Conservation (phyloP, 92 coral and sea anemone species). For the Heteractis magnifica region DNA sequence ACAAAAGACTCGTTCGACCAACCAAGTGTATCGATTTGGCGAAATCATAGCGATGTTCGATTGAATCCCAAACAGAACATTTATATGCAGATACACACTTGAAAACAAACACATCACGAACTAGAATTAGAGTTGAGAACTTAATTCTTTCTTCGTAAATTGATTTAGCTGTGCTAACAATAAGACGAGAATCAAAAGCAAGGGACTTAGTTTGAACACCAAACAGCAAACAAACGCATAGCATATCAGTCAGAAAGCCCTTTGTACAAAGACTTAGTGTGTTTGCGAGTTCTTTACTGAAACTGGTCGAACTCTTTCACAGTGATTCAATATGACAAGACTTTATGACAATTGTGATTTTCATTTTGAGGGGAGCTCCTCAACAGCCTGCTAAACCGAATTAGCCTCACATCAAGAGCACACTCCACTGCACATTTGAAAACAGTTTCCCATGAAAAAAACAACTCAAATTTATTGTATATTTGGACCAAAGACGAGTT, state of each 20-base stretch:
- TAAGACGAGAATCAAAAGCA: conserved; percentile 24
- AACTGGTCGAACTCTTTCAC: conserved; percentile 10
- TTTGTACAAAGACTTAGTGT: conserved; percentile 30
- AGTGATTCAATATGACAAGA: conserved; percentile 2
- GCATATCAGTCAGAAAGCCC: conserved; percentile 21
- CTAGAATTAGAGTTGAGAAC: conserved; percentile 23
- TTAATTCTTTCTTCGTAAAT: conserved; percentile 31
- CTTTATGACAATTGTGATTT: conserved; percentile 1
- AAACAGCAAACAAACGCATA: conserved; percentile 28
- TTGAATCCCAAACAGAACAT: neutral
- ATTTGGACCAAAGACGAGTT: neutral
- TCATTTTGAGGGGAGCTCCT: conserved; percentile 13
- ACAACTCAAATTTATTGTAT: neutral
- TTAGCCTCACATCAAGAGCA: neutral
- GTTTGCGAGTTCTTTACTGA: conserved; percentile 25
- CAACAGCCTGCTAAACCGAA: conserved; percentile 24
- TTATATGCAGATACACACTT: neutral
- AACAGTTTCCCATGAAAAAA: neutral
- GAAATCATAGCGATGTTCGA: neutral
- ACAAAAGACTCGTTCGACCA: neutral
- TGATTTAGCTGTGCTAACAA: conserved; percentile 52
- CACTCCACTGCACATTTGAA: neutral
- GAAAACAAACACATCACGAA: conserved; percentile 16
- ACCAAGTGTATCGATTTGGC: conserved; percentile 12
- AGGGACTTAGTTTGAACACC: conserved; percentile 26